Conservation (phyloP, 2,113 vertebrate genomes). For the Hippocampus abdominalis region DNA sequence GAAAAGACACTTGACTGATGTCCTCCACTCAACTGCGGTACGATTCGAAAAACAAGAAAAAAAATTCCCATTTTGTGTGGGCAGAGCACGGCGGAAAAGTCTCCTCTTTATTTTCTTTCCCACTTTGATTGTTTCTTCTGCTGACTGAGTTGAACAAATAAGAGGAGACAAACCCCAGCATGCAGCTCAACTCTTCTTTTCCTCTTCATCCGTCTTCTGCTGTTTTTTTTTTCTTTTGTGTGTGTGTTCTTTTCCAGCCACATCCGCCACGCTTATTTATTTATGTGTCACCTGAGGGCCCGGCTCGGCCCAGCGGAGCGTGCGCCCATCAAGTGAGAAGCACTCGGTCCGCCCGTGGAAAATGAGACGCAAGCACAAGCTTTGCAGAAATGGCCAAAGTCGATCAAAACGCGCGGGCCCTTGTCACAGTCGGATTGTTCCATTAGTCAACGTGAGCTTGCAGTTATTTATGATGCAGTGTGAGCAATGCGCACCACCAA, state of each 20-base stretch:
- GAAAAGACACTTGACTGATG: not conserved
- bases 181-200: constrained; percentile 5
- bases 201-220: constrained; percentile 4
- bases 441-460: not conserved
- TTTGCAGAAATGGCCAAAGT: not conserved
- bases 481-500: not conserved
- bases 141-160: constrained; percentile 1
- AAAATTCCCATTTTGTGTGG: not conserved
- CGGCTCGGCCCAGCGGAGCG: not conserved
- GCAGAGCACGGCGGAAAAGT: not conserved
- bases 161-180: constrained; percentile 2
- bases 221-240: not conserved
- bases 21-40: not conserved
- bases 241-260: not conserved
- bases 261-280: constrained; percentile 8
- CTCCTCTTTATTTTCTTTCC: not conserved
- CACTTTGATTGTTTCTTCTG: not conserved
- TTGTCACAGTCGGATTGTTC: not conserved
- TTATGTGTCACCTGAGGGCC: constrained; percentile 5
- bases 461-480: not conserved
- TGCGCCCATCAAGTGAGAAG: not conserved
- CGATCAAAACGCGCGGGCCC: not conserved
- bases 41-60: too few species aligned
- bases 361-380: constrained; percentile 1
- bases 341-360: not conserved